phyloP scores from a whole-genome alignment of 2,888 invertebrate species.

The Cactoblastis cactorum region DNA sequence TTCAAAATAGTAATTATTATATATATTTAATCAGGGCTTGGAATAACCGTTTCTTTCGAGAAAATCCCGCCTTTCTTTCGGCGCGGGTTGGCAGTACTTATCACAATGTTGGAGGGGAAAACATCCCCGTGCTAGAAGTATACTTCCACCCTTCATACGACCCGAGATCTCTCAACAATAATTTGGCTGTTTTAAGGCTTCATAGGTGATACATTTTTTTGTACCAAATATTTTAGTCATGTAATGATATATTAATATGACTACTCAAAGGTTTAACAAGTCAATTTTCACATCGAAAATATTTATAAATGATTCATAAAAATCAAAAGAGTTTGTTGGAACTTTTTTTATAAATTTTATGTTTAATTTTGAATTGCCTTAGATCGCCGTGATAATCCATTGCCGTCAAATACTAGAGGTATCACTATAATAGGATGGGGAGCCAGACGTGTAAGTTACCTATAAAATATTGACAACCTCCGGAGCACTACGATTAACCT shows the following conservation, averaged over 20 bases:
- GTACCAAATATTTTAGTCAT: no score
- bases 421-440: constrained; percentile 3
- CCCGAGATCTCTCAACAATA: constrained; percentile 49
- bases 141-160: constrained; percentile 59
- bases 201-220: constrained; percentile 37
- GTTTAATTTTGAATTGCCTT: constrained; percentile 32
- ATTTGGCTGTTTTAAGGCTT: constrained; percentile 54
- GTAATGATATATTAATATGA: no score
- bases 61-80: constrained; percentile 49
- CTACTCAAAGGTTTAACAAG: no score
- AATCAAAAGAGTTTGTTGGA: no score
- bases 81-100: constrained; percentile 56
- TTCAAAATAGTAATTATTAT: neutral
- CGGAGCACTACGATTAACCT: no score
- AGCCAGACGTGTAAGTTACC: neutral
- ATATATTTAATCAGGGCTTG: neutral
- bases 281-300: no score
- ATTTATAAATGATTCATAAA: no score
- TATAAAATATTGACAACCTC: neutral
- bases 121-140: constrained; percentile 47
- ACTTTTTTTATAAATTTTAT: no score
- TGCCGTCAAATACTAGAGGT: constrained; percentile 13
- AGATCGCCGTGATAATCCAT: constrained; percentile 24
- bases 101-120: constrained; percentile 49
- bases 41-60: neutral